Conservation (phyloP, 2,888 invertebrate species). For the Girardia tigrina region DNA sequence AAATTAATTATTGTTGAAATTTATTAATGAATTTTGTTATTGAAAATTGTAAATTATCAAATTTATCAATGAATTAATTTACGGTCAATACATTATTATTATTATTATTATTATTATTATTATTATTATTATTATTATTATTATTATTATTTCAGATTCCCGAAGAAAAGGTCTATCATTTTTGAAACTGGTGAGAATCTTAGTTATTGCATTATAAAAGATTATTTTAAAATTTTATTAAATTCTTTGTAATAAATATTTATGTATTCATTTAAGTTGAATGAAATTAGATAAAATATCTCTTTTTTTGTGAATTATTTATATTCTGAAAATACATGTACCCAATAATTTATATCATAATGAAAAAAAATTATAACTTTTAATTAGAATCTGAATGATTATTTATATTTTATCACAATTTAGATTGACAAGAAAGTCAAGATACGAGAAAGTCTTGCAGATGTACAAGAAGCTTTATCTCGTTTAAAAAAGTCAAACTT, state of each 20-base stretch:
- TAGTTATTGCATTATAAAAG: too few relatives aligned
- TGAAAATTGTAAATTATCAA: neutral
- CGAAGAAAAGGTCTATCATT: neutral
- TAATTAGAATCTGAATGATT: too few relatives aligned
- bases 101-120: neutral
- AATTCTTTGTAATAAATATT: too few relatives aligned
- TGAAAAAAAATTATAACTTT: too few relatives aligned
- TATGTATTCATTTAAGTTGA: too few relatives aligned
- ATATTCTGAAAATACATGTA: too few relatives aligned
- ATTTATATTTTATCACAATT: too few relatives aligned
- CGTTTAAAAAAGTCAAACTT: slow-evolving; percentile 53
- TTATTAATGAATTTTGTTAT: neutral
- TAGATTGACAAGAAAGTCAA: slow-evolving; percentile 53
- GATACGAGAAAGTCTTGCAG: slow-evolving; percentile 48
- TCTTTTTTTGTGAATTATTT: too few relatives aligned
- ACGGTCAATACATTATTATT: neutral
- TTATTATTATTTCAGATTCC: neutral
- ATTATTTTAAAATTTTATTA: too few relatives aligned
- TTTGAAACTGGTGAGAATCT: neutral
- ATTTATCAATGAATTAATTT: neutral
- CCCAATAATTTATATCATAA: too few relatives aligned
- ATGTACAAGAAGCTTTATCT: slow-evolving; percentile 53
- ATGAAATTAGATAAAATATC: too few relatives aligned
- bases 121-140: neutral
- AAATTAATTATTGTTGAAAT: neutral